phyloP scores from a whole-genome alignment of 2,797 vertebrate species.

The Pantherophis alleghaniensis region DNA sequence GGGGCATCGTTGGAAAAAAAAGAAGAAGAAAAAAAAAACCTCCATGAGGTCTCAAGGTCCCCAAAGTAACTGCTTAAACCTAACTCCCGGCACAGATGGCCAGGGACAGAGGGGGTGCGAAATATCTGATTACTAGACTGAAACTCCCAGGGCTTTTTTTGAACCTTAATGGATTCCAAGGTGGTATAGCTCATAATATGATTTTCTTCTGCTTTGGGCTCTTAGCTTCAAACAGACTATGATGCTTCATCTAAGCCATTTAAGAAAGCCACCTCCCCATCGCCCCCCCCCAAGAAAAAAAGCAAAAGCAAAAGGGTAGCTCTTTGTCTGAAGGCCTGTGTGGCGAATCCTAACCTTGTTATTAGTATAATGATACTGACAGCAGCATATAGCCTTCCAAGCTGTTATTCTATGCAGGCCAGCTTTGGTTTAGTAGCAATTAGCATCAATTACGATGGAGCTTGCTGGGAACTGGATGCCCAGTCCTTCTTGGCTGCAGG shows the following conservation, averaged over 20 bases:
- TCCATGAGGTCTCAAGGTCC: slow-evolving; percentile 35
- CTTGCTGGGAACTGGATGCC: not conserved
- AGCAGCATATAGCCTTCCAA: slow-evolving; percentile 62
- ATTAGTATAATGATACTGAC: slow-evolving; percentile 63
- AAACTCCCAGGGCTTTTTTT: slow-evolving; percentile 23
- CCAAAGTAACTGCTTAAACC: slow-evolving; percentile 57
- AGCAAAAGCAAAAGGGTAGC: not conserved
- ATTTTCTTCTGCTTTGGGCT: slow-evolving; percentile 26
- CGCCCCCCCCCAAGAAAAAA: fast-evolving
- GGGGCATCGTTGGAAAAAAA: slow-evolving; percentile 39
- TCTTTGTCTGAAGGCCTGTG: slow-evolving; percentile 54
- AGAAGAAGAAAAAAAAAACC: slow-evolving; percentile 28
- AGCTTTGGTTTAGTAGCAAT: slow-evolving; percentile 66
- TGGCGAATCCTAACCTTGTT: slow-evolving; percentile 65
- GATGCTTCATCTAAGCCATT: slow-evolving; percentile 38
- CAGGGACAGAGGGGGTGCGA: slow-evolving; percentile 12
- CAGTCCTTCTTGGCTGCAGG: slow-evolving; percentile 65
- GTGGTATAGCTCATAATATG: slow-evolving; percentile 27
- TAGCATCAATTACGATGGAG: slow-evolving; percentile 66
- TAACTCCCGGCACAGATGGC: slow-evolving; percentile 55
- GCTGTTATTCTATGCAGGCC: slow-evolving; percentile 65
- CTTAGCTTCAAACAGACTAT: slow-evolving; percentile 25
- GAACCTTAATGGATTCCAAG: not conserved
- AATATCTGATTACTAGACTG: slow-evolving; percentile 38
- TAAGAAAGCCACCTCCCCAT: not conserved